These are phyloP conservation scores for Desmodus rotundus DNA, from an alignment of 2,113 vertebrate species.

Conservation along the genomic window DNA sequence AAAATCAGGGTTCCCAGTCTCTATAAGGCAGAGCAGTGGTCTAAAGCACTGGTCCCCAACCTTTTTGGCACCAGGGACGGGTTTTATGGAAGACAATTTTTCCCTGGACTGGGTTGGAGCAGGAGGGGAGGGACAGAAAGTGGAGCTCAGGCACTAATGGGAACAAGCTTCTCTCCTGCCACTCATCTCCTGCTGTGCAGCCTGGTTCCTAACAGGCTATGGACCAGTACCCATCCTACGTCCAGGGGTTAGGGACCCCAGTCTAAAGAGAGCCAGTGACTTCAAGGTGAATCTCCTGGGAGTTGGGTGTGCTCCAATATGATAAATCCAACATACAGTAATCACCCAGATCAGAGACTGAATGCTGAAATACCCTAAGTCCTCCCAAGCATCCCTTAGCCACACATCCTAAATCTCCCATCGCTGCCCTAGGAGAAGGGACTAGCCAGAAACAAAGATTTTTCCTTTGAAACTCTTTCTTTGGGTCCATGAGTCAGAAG, in stretches of 20 bases:
- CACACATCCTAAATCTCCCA: not conserved
- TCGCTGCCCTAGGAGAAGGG: not conserved
- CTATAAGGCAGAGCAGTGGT: not conserved
- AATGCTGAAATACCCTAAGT: not conserved
- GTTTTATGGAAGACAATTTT: too few species aligned
- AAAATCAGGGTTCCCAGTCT: not conserved
- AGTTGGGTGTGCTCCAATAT: slow-evolving; percentile 52
- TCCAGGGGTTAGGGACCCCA: not conserved
- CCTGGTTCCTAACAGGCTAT: too few species aligned
- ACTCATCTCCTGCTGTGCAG: too few species aligned
- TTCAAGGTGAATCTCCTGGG: slow-evolving; percentile 34
- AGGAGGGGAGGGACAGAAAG: too few species aligned
- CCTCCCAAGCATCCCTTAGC: not conserved
- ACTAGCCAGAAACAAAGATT: not conserved
- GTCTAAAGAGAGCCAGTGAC: slow-evolving; percentile 49
- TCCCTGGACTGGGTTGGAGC: too few species aligned
- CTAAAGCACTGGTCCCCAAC: not conserved
- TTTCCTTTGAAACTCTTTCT: not conserved
- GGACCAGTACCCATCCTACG: too few species aligned
- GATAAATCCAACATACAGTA: not conserved
- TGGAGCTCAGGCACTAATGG: too few species aligned
- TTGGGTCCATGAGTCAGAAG: not conserved
- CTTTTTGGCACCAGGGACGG: too few species aligned
- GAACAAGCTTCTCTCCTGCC: too few species aligned
- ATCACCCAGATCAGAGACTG: not conserved